Evolutionary conservation across 2,888 invertebrate species (phyloP), one percentile per base, ranked within the genome.

Genomic region (Cryptocephalus primarius): DNA sequence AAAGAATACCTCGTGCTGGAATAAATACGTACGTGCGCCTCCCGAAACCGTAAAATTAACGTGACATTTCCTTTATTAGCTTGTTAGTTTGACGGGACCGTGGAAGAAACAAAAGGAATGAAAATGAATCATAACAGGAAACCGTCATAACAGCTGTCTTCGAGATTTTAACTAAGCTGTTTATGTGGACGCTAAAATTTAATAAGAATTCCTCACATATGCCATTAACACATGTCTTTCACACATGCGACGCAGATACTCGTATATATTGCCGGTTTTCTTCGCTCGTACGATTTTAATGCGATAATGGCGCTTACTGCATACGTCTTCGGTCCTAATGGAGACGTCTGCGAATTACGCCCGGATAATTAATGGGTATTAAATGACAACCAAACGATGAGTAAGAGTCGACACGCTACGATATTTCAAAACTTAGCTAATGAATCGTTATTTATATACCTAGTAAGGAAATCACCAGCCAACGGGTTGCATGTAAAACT

Each of bases 151-250:
- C 55, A 57, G 56, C 59, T 60, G 59, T 59, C 60, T 53, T 52
- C 54, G 50, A 50, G 47, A 52, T 57, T 56, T 57, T 53, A 57
- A 42, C 57, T 60, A 59, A 57, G 58, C 57, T 55, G 57, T 59
- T 60, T 57, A 56, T 54, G 53, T 52, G 51, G 48, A 56, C 52
- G 56, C 56, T 58, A 56, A 58, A 58, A 53, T 54, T 57, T 58
- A 57, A 58, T 56, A 55, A 55, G 50, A 51, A 54, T 55, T 55
- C 53, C 6, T 36, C 36, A 36, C 36, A 36, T 12, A 36, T 36
- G 36, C 36, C 36, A 36, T 36, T 36, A 36, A 12, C 36, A 36
- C 11, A 36, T 36, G 36, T 36, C 36, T 36, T 36, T 36, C 12
- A 36, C 36, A 12, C 36, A 12, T 36, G n/a, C 36, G n/a, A 36